Conservation (phyloP, 2,888 invertebrate species). For the Eueremaeus valkanovi region DNA sequence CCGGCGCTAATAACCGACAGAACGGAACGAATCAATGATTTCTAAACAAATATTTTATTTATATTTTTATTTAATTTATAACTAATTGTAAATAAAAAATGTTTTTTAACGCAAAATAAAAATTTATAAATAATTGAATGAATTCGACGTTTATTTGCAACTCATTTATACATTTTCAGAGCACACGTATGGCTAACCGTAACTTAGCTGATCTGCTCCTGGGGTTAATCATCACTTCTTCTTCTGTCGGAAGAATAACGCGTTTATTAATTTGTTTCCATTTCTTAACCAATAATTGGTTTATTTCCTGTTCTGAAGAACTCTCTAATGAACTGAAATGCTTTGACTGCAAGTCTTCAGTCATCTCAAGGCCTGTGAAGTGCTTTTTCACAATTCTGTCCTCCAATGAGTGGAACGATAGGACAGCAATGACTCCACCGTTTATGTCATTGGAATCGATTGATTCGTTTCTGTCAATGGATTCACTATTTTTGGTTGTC, state of each 20-base stretch:
- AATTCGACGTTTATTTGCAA: not conserved
- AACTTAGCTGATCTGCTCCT: conserved; percentile 83
- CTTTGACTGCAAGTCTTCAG: conserved; percentile 64
- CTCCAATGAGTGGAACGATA: conserved; percentile 89
- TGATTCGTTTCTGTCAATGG: not conserved
- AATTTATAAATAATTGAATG: not conserved
- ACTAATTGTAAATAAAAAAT: conserved; percentile 18
- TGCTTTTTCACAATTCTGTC: conserved; percentile 90
- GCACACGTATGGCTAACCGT: conserved; percentile 62
- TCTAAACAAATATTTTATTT: not conserved
- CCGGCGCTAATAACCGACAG: not conserved
- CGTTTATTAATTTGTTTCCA: conserved; percentile 79
- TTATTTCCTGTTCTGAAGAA: conserved; percentile 61
- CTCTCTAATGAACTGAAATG: conserved; percentile 63
- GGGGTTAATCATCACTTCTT: conserved; percentile 74
- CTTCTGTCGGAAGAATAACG: conserved; percentile 67
- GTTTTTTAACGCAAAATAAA: not conserved
- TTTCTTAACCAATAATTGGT: conserved; percentile 60
- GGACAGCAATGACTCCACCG: conserved; percentile 68
- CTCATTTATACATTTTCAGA: not conserved
- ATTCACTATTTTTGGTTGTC: conserved; percentile 42
- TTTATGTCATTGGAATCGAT: not conserved
- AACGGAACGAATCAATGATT: not conserved
- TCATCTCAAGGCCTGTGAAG: conserved; percentile 65
- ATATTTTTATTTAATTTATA: conserved; percentile 10